Evolutionary conservation across 1,140 invertebrate species (phyloP).

Genomic region (Drosophila albomicans): DNA sequence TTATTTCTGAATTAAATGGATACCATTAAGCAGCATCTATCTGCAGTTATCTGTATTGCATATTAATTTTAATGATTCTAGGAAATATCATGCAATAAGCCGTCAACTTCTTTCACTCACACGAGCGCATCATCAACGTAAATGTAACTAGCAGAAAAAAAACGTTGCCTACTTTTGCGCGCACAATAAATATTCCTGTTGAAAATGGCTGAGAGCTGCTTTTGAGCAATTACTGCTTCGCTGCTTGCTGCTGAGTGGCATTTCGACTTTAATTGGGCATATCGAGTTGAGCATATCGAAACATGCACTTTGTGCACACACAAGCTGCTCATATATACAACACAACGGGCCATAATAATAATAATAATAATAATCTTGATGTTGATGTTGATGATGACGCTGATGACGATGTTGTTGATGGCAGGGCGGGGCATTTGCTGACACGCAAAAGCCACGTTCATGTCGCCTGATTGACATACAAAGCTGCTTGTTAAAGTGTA

Average conservation of each 20-base stretch:
- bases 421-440: conserved; percentile 33
- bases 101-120: too few relatives aligned
- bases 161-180: not conserved
- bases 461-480: conserved; percentile 73
- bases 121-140: too few relatives aligned
- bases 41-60: too few relatives aligned
- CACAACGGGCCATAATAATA: conserved; percentile 4
- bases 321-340: not conserved
- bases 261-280: conserved; percentile 15
- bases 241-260: not conserved
- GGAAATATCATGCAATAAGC: too few relatives aligned
- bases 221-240: not conserved
- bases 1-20: too few relatives aligned
- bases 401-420: conserved; percentile 36
- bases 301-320: conserved; percentile 19
- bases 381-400: not conserved
- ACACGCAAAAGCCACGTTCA: conserved; percentile 69
- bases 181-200: too few relatives aligned
- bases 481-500: conserved; percentile 45
- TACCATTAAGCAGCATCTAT: too few relatives aligned
- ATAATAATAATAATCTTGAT: conserved; percentile 16
- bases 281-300: conserved; percentile 30
- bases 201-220: not conserved
- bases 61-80: too few relatives aligned
- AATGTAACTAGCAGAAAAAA: not conserved